These are phyloP conservation scores for Phengaris arion DNA, from an alignment of 2,888 invertebrate species.

Conservation along the genomic window DNA sequence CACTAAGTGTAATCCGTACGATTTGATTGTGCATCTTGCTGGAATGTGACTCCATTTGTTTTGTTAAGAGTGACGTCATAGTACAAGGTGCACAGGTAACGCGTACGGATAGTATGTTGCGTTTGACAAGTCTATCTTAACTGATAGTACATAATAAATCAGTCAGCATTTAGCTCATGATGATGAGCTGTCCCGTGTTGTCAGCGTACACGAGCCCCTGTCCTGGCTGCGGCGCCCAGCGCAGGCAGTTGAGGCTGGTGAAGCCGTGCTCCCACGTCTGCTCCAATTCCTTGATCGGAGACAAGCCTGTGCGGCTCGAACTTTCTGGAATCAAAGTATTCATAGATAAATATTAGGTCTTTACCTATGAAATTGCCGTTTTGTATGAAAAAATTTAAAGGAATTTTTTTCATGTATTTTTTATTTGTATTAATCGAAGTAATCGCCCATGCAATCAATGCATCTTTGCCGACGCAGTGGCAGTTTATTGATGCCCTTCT, in stretches of 20 bases:
- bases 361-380: no score
- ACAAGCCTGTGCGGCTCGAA: conserved; percentile 61
- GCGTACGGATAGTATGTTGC: background rate
- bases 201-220: conserved; percentile 93
- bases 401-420: no score
- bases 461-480: no score
- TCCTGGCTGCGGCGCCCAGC: conserved; percentile 90
- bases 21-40: background rate
- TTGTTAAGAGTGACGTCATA: conserved; percentile 4
- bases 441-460: no score
- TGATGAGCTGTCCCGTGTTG: conserved; percentile 88
- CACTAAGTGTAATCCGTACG: background rate
- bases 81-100: background rate
- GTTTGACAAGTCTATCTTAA: background rate
- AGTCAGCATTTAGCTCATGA: conserved; percentile 76
- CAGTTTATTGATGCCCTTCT: no score
- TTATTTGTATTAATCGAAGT: no score
- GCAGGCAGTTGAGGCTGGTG: conserved; percentile 89
- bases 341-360: background rate
- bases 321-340: conserved; percentile 52
- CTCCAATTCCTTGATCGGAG: conserved; percentile 82
- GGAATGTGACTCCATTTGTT: background rate
- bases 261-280: conserved; percentile 82
- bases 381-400: no score
- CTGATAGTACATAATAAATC: background rate